Evolutionary conservation across 2,888 invertebrate genomes (phyloP).

Genomic region (Rotaria sp.): DNA sequence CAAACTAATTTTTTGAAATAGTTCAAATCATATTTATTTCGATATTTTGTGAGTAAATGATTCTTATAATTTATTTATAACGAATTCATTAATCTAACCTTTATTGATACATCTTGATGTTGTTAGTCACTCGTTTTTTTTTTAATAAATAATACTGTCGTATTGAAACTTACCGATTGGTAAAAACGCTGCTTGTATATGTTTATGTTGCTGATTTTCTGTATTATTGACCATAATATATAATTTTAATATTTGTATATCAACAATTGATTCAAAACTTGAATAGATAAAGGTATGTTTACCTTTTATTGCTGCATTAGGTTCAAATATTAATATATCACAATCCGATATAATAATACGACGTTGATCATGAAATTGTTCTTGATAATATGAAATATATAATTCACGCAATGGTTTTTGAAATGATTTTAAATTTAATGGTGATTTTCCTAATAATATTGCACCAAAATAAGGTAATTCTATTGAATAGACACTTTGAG

Average conservation of each 20-base stretch:
- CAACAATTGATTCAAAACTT: background rate
- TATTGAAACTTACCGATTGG: background rate
- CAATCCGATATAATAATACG: background rate
- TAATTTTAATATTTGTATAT: background rate
- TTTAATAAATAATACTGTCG: no score
- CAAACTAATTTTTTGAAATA: no score
- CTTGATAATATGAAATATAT: background rate
- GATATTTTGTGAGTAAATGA: no score
- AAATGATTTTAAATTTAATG: background rate
- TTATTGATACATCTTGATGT: no score
- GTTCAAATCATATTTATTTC: no score
- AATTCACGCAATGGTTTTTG: constrained; percentile 27
- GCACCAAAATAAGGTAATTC: constrained; percentile 13
- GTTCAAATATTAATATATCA: constrained; percentile 17
- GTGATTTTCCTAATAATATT: background rate
- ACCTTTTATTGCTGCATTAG: background rate
- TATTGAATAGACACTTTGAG: background rate
- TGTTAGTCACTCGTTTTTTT: no score
- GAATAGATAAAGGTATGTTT: background rate
- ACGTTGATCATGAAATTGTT: background rate
- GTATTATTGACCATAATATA: background rate
- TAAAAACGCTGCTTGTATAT: background rate
- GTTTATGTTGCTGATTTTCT: background rate
- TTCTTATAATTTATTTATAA: no score
- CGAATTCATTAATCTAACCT: no score